A percentile compares a stretch with the other conserved stretches of the same genome.
These are phyloP conservation scores for Hyperopisus bebe DNA, from an alignment of 2,113 vertebrate genomes.

Conservation along the genomic window DNA sequence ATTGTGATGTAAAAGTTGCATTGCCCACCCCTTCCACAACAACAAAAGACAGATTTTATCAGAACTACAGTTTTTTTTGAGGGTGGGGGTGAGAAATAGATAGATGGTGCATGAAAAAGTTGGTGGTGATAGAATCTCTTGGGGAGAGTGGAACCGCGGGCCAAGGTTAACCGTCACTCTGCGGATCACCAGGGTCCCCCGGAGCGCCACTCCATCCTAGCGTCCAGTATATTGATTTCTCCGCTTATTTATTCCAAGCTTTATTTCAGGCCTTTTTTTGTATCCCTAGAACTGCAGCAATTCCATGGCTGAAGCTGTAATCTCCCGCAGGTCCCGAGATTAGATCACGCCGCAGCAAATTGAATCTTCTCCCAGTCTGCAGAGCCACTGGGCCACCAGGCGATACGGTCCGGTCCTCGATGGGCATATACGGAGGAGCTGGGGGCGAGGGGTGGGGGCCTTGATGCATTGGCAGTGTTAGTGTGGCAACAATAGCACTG, in stretches of 20 bases:
- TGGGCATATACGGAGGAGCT: neutral
- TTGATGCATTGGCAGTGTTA: neutral
- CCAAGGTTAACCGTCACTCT: slow-evolving; percentile 45
- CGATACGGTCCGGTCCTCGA: slow-evolving; percentile 35
- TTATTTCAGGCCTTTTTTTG: slow-evolving; percentile 42
- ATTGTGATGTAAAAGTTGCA: neutral
- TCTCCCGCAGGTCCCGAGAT: slow-evolving; percentile 54
- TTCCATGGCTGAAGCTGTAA: slow-evolving; percentile 46
- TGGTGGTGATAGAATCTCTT: slow-evolving; percentile 32
- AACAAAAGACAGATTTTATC: neutral
- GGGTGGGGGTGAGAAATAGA: neutral
- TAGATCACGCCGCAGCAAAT: slow-evolving; percentile 62
- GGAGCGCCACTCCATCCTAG: slow-evolving; percentile 34
- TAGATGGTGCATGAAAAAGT: slow-evolving; percentile 28
- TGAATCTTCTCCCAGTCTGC: slow-evolving; percentile 44
- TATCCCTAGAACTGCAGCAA: slow-evolving; percentile 43
- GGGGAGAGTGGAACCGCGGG: slow-evolving; percentile 32
- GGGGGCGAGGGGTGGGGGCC: neutral
- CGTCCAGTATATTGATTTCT: slow-evolving; percentile 47
- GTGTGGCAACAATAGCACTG: neutral
- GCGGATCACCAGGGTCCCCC: slow-evolving; percentile 30
- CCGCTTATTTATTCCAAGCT: slow-evolving; percentile 47
- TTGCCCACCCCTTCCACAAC: neutral
- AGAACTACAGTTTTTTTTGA: neutral
- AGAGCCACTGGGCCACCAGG: slow-evolving; percentile 33